Base-by-base conservation (phyloP, 2,113 vertebrate species). In the Mesitornis unicolor region DNA sequence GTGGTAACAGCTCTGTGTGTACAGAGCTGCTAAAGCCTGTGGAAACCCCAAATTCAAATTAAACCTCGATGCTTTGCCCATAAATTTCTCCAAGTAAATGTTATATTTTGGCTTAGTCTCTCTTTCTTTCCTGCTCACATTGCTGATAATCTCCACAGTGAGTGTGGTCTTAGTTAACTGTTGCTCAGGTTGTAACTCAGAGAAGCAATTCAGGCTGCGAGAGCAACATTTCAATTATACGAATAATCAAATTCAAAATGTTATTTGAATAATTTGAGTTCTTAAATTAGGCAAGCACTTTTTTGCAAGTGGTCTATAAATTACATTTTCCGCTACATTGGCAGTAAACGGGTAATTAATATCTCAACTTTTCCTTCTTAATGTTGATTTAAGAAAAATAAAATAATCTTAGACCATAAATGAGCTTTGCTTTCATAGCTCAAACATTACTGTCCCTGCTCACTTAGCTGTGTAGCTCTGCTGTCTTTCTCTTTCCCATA, bases 301-400 rank as follows among this genome's bases (percentile, higher is more conserved):
- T 95, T 97, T 94, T 97, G 85, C 98, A 98, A 99, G 98, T 98
- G 98, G 98, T 97, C 98, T 98, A 98, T 99, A 99, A 99, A 99
- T 99, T 99, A 99, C 98, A 99, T 99, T 99, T 99, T 99, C 99
- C 98, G 93, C 98, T 99, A 99, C 99, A 99, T 99, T 99, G 99
- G 97, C 98, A 98, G 98, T 98, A 97, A 99, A 99, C 98, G 98
- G 98, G 98, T 99, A 99, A 99, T 99, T 99, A 99, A 99, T 99
- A 99, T 98, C 98, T 98, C 98, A 98, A 99, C 97, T 98, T 98
- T 98, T 98, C 97, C 97, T 98, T 99, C 98, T 98, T 98, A 98
- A 98, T 99, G 98, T 98, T 98, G 98, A 98, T 98, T 98, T 99
- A 97, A 97, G 98, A 87, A 98, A 98, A 98, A 98, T 98, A 98